Conservation (phyloP, 2,888 invertebrate genomes). For the Athripsodes cinereus region DNA sequence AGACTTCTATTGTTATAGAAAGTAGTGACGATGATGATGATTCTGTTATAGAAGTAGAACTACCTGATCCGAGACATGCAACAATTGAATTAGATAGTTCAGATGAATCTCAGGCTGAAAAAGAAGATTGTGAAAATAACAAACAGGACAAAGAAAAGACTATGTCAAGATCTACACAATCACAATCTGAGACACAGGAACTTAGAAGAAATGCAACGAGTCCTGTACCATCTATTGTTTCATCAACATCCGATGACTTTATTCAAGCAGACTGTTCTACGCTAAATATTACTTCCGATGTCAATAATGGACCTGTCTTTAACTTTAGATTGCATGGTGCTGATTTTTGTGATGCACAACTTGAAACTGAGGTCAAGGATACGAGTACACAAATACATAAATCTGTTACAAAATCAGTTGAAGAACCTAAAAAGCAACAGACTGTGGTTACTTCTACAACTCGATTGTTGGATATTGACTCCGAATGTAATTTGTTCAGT, state of each 20-base stretch:
- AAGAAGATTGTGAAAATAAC: neutral
- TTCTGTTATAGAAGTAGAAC: conserved; percentile 41
- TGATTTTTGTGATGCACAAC: conserved; percentile 37
- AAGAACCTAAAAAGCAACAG: conserved; percentile 34
- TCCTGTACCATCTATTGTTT: conserved; percentile 46
- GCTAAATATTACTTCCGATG: conserved; percentile 42
- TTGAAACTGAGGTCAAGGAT: neutral
- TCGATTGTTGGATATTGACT: neutral
- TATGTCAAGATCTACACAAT: neutral
- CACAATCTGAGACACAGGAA: conserved; percentile 3
- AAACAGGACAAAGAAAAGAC: neutral
- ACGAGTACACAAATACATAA: conserved; percentile 4
- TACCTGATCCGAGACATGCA: conserved; percentile 40
- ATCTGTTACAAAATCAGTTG: neutral
- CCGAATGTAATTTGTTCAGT: neutral
- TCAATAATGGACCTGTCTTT: conserved; percentile 31
- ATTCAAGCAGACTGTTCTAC: conserved; percentile 47
- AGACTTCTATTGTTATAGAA: conserved; percentile 12
- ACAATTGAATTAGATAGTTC: conserved; percentile 46
- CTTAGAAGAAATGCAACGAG: conserved; percentile 32
- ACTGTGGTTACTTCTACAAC: neutral
- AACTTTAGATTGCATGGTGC: conserved; percentile 48
- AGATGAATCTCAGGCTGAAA: conserved; percentile 34
- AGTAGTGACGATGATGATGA: conserved; percentile 47
- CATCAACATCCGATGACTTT: conserved; percentile 48